phyloP scores from a whole-genome alignment of 2,888 invertebrate species.

The Chironomus riparius region DNA sequence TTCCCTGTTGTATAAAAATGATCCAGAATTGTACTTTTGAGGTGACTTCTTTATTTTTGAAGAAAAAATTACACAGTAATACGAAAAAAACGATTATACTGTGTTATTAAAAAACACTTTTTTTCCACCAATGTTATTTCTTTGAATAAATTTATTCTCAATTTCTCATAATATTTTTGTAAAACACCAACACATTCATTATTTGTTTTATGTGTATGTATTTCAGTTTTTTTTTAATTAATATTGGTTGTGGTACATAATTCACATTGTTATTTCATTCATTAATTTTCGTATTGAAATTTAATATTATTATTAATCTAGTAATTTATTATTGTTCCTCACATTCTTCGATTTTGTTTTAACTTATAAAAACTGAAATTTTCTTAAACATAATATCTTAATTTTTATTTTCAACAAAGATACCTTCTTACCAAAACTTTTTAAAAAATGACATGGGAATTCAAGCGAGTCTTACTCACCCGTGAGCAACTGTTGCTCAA shows the following conservation, averaged over 20 bases:
- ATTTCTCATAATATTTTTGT: background rate
- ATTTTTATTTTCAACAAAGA: background rate
- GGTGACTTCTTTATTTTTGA: background rate
- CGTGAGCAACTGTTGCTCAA: no score
- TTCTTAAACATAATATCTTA: background rate
- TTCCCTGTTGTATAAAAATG: background rate
- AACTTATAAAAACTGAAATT: background rate
- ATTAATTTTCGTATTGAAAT: background rate
- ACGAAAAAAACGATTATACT: no score
- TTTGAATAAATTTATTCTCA: background rate
- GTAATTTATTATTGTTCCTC: background rate
- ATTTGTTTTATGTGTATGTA: background rate
- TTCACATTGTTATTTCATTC: background rate
- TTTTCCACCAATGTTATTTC: background rate
- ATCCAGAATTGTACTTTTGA: background rate
- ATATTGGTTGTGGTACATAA: background rate
- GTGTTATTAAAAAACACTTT: background rate
- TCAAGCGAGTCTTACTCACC: no score
- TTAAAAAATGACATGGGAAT: background rate
- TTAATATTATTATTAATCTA: background rate
- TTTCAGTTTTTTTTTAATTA: background rate
- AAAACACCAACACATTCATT: background rate
- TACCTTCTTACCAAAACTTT: background rate
- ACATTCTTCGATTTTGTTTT: background rate
- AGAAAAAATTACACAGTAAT: background rate